phyloP scores from a whole-genome alignment of 2,797 vertebrate genomes.

The Bradypodion pumilum region DNA sequence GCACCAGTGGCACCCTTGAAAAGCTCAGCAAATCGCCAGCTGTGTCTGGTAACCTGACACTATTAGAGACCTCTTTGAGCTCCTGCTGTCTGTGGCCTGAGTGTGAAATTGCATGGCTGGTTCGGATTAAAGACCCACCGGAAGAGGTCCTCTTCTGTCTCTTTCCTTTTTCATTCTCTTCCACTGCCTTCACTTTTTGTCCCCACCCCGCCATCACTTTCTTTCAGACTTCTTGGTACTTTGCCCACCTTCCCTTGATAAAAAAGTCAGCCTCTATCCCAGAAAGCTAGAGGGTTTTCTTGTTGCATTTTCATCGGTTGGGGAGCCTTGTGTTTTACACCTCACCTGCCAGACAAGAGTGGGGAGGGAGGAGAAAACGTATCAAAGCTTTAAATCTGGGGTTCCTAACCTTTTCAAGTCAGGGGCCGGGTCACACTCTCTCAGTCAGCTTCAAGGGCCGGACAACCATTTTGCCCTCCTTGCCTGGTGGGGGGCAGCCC shows the following conservation, averaged over 20 bases:
- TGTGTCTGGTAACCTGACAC: not conserved
- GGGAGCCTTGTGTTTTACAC: not conserved
- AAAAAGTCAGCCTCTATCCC: too few species aligned
- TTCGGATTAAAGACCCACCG: conserved; percentile 48
- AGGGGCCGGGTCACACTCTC: too few species aligned
- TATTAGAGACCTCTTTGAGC: conserved; percentile 5
- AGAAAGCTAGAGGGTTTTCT: not conserved
- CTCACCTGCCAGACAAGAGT: too few species aligned
- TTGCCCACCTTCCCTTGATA: not conserved
- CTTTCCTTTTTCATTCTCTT: not conserved
- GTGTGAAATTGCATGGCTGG: conserved; percentile 21
- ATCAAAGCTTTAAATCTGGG: too few species aligned
- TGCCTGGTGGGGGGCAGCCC: too few species aligned
- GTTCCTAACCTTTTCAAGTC: too few species aligned
- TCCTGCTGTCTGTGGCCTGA: not conserved
- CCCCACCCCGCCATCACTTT: not conserved
- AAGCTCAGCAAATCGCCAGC: conserved; percentile 27
- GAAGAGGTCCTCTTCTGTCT: not conserved
- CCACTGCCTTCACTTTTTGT: not conserved
- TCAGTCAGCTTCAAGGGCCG: too few species aligned
- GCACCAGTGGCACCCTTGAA: conserved; percentile 36
- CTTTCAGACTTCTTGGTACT: not conserved
- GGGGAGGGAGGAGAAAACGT: too few species aligned
- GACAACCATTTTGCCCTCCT: too few species aligned
- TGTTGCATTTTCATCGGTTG: not conserved